Base-by-base conservation (phyloP, 1,140 invertebrate species). In the Muscidifurax raptorellus region DNA sequence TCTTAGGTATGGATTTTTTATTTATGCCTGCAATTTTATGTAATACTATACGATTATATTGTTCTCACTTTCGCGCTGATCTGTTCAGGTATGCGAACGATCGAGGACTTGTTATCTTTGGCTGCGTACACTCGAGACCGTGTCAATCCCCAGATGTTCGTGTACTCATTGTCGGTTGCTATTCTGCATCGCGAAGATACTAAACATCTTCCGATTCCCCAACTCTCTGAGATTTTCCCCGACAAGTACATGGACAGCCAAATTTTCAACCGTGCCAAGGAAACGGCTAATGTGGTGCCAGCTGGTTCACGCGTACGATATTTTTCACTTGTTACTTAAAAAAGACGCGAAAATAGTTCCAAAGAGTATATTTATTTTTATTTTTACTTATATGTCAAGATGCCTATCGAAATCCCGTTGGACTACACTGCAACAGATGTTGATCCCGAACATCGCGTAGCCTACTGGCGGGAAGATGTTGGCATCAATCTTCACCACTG, bases 131-230 rank as follows among this genome's bases (percentile, higher is more conserved):
- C 95, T 83, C 95, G 96, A 64, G 95, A 97, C 89, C 95, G 96
- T 25, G 91, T 97, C 59, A 97, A 97, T 90, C 95, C 96, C 0
- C 95, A 96, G 88, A 91, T 97, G 92, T 97, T 96, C 92, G 95
- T 96, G 90, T 97, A 97, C 89, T 95, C 95, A 5, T 91, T 95
- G 2, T 96, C 96, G 0, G 96, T 97, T n/a, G 96, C 96, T 0
- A 92, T 97, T 44, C 88, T 97, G 72, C 96, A 97, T 93, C 95
- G 96, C 36, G 92, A 94, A 0, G 96, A 97, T 87, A 97, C 96
- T 0, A 95, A 95, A 88, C 93, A 95, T 79, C 78, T 97, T 5
- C 94, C 94, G 75, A 89, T 97, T 80, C 96, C 96, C 1, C 94
- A 95, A 0, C 94, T 97, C 67, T 93, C 94, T 59, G 95, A 96